These are phyloP conservation scores for Lytechinus variegatus DNA, from an alignment of 35 echinoderm and acorn worm genomes.

Conservation along the genomic window DNA sequence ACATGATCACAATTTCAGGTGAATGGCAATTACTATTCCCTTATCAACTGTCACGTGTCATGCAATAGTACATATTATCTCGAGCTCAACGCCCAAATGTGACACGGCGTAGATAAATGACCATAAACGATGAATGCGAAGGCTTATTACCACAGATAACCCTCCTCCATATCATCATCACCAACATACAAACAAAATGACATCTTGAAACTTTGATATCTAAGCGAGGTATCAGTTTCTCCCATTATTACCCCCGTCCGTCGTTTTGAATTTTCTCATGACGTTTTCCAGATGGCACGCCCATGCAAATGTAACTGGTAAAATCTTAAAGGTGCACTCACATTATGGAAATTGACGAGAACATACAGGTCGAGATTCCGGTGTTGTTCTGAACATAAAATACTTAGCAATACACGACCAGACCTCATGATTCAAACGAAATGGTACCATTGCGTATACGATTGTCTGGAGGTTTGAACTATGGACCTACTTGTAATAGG, in stretches of 20 bases:
- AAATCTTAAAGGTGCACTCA: not conserved
- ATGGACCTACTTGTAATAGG: too few relatives aligned
- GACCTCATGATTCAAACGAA: too few relatives aligned
- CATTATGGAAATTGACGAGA: not conserved
- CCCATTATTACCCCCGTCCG: slow-evolving; percentile 5
- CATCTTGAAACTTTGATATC: slow-evolving; percentile 29
- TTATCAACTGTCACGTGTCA: not conserved
- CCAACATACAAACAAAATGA: slow-evolving; percentile 6
- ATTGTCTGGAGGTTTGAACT: too few relatives aligned
- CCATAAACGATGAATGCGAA: not conserved
- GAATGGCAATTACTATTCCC: not conserved
- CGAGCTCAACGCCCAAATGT: not conserved
- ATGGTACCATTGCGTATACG: too few relatives aligned
- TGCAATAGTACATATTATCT: not conserved
- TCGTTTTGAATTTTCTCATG: slow-evolving; percentile 5
- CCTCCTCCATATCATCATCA: not conserved
- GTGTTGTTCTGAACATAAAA: too few relatives aligned
- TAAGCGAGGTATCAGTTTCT: slow-evolving; percentile 14
- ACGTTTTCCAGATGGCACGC: slow-evolving; percentile 35
- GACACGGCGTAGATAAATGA: not conserved
- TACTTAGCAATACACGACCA: too few relatives aligned
- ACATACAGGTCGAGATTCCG: not conserved
- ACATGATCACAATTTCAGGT: not conserved
- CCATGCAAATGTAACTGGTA: not conserved
- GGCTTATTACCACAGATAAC: not conserved